phyloP scores from a whole-genome alignment of 2,888 invertebrate genomes.

The Cryptocephalus moraei region DNA sequence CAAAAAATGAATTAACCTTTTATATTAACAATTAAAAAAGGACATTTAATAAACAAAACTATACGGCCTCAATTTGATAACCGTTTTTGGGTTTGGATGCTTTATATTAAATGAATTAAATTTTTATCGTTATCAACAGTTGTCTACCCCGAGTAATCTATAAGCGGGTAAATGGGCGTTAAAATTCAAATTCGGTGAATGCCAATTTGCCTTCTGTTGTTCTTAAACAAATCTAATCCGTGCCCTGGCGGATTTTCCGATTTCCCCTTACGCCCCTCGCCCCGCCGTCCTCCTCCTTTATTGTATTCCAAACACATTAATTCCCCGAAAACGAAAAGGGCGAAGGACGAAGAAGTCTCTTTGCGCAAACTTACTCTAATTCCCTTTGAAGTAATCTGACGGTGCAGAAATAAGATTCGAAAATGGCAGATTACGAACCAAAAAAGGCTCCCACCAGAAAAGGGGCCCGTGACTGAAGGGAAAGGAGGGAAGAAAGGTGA shows the following conservation, averaged over 20 bases:
- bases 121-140: too few species aligned
- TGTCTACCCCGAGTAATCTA: too few species aligned
- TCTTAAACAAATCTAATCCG: slow-evolving; percentile 16
- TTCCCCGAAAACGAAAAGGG: slow-evolving; percentile 17
- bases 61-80: too few species aligned
- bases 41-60: too few species aligned
- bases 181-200: too few species aligned
- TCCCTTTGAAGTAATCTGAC: slow-evolving; percentile 31
- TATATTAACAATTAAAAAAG: too few species aligned
- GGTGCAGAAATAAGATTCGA: slow-evolving; percentile 31
- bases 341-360: slow-evolving; percentile 6
- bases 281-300: slow-evolving; percentile 10
- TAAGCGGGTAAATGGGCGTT: too few species aligned
- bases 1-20: too few species aligned
- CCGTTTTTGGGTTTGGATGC: too few species aligned
- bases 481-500: slow-evolving; percentile 4
- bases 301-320: slow-evolving; percentile 22
- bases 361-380: slow-evolving; percentile 22
- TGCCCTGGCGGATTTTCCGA: slow-evolving; percentile 10
- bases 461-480: neutral
- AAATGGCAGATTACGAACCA: slow-evolving; percentile 17
- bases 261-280: slow-evolving; percentile 8
- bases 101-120: too few species aligned
- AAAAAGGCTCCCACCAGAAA: neutral
- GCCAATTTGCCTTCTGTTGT: slow-evolving; percentile 5